Evolutionary conservation across 2,113 vertebrate species (phyloP).

Genomic region (Prunella fulvescens): DNA sequence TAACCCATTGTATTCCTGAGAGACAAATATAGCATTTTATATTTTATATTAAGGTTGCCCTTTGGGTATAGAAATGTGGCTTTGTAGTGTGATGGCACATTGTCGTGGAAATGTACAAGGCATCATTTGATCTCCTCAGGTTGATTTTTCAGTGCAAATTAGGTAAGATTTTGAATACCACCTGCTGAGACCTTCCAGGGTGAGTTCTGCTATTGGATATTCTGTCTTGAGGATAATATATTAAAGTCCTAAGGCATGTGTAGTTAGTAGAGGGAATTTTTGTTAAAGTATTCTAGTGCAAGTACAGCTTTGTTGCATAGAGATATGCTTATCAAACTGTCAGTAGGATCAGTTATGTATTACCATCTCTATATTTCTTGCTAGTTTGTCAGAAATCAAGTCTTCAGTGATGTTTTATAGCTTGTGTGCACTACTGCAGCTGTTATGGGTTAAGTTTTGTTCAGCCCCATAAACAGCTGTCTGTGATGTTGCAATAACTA

Average conservation of each 20-base stretch:
- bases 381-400: not conserved
- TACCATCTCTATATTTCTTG: not conserved
- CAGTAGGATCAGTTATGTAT: not conserved
- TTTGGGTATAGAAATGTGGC: not conserved
- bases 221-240: not conserved
- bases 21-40: not conserved
- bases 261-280: not conserved
- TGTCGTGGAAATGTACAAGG: not conserved
- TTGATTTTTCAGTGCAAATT: slow-evolving; percentile 6
- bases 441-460: not conserved
- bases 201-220: not conserved
- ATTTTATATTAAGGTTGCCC: not conserved
- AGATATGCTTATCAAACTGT: not conserved
- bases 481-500: not conserved
- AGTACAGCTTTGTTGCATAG: not conserved
- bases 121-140: not conserved
- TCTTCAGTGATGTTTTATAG: not conserved
- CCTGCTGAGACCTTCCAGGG: not conserved
- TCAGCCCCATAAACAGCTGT: not conserved
- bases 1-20: not conserved
- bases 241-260: not conserved
- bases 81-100: not conserved
- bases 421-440: not conserved
- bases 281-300: not conserved
- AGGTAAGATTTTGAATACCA: not conserved